phyloP scores from a whole-genome alignment of 2,888 invertebrate species.

The Campaea margaritaria region DNA sequence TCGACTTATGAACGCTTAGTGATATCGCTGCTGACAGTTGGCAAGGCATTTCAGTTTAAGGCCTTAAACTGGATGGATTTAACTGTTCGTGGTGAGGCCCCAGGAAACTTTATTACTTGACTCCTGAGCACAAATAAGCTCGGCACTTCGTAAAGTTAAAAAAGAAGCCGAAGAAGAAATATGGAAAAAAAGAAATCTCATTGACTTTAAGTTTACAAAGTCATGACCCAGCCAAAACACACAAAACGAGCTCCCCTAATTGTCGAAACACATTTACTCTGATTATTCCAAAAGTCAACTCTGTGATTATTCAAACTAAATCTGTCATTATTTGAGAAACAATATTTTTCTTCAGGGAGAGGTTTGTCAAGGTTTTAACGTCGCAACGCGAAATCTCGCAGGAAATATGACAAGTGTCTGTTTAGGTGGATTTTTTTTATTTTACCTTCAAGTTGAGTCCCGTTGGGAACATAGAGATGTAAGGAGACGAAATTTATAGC shows the following conservation, averaged over 20 bases:
- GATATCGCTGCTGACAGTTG: too few relatives aligned
- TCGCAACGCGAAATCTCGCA: constrained; percentile 26
- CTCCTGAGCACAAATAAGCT: too few relatives aligned
- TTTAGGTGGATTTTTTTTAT: constrained; percentile 32
- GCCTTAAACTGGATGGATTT: too few relatives aligned
- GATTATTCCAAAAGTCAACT: constrained; percentile 5
- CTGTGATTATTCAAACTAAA: constrained; percentile 18
- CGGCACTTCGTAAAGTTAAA: too few relatives aligned
- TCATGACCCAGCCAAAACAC: too few relatives aligned
- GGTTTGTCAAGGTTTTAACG: constrained; percentile 30
- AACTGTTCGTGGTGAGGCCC: too few relatives aligned
- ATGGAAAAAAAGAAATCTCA: too few relatives aligned
- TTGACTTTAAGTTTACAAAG: too few relatives aligned
- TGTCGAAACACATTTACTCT: not conserved
- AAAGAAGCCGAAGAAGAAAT: too few relatives aligned
- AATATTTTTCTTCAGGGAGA: constrained; percentile 28
- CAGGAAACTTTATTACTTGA: too few relatives aligned
- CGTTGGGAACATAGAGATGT: constrained; percentile 27
- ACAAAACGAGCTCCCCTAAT: constrained; percentile 17
- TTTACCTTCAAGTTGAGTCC: constrained; percentile 34
- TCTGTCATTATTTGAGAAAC: constrained; percentile 25
- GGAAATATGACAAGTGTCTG: constrained; percentile 38
- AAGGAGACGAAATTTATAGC: constrained; percentile 29
- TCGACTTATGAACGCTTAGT: too few relatives aligned
- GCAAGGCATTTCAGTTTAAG: too few relatives aligned